Conservation (phyloP, 2,797 vertebrate species). For the Echiichthys vipera region DNA sequence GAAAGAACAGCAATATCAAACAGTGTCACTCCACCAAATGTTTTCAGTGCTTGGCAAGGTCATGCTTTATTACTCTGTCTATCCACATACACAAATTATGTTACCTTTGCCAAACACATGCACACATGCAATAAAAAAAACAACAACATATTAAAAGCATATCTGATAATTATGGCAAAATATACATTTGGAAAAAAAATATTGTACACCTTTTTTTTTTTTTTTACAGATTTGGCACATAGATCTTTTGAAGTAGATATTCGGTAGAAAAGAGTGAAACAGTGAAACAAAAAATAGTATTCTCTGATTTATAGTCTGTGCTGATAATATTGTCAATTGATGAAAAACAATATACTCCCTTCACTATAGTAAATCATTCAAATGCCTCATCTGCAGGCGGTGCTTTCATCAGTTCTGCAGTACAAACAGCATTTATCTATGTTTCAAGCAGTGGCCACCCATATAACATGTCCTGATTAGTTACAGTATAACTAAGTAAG, state of each 20-base stretch:
- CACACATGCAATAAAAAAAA: constrained; percentile 14
- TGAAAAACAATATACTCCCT: neutral
- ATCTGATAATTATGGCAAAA: constrained; percentile 16
- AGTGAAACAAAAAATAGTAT: neutral
- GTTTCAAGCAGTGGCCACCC: neutral
- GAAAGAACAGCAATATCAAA: constrained; percentile 28
- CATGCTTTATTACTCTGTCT: neutral
- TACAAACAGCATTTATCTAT: constrained; percentile 6
- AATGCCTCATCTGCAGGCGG: neutral
- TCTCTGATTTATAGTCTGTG: constrained; percentile 8
- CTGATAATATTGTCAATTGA: neutral
- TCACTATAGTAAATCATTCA: constrained; percentile 4
- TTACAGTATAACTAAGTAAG: constrained; percentile 16
- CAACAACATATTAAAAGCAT: neutral
- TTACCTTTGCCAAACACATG: neutral
- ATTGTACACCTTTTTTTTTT: neutral
- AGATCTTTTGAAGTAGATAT: neutral
- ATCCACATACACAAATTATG: constrained; percentile 10
- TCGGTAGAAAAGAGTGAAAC: constrained; percentile 21
- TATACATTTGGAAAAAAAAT: constrained; percentile 29
- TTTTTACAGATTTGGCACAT: constrained; percentile 37
- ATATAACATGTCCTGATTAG: constrained; percentile 1
- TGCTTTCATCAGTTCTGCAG: constrained; percentile 7
- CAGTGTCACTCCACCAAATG: neutral
- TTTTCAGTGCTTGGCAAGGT: constrained; percentile 42